Evolutionary conservation across 2,888 invertebrate genomes (phyloP).

Genomic region (Agonopterix alstromeriana): DNA sequence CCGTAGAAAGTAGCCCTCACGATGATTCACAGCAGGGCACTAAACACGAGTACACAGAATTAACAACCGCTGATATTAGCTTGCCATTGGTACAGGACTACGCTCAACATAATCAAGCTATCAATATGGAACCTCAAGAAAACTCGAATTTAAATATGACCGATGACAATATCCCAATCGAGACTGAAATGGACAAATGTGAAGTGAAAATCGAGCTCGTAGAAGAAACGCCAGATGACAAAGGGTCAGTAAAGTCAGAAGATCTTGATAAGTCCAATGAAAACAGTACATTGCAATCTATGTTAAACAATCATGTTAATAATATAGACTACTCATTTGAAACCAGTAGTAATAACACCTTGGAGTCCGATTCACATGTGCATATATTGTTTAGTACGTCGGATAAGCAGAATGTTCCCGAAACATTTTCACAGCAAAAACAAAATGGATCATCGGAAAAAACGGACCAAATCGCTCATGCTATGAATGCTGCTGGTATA

Average conservation of each 20-base stretch:
- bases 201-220: conserved; percentile 43
- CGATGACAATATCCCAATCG: conserved; percentile 37
- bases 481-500: conserved; percentile 67
- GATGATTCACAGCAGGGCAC: conserved; percentile 49
- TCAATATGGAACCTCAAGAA: conserved; percentile 30
- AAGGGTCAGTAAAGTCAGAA: conserved; percentile 28
- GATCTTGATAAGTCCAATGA: conserved; percentile 23
- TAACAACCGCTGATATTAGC: conserved; percentile 60
- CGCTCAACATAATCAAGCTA: conserved; percentile 36
- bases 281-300: conserved; percentile 22
- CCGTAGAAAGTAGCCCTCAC: conserved; percentile 49
- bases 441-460: conserved; percentile 43
- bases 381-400: conserved; percentile 8
- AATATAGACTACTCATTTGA: conserved; percentile 30
- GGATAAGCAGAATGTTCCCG: conserved; percentile 18
- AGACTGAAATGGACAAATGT: conserved; percentile 40
- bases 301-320: conserved; percentile 19
- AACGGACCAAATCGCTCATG: conserved; percentile 62
- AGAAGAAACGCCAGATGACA: conserved; percentile 42
- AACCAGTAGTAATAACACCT: conserved; percentile 5
- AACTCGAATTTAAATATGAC: conserved; percentile 21
- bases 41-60: conserved; percentile 66
- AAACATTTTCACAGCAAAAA: conserved; percentile 17
- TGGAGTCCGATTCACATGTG: not conserved
- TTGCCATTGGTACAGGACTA: conserved; percentile 54